phyloP scores from a whole-genome alignment of 2,113 vertebrate genomes.

The Triplophysa siluroides region DNA sequence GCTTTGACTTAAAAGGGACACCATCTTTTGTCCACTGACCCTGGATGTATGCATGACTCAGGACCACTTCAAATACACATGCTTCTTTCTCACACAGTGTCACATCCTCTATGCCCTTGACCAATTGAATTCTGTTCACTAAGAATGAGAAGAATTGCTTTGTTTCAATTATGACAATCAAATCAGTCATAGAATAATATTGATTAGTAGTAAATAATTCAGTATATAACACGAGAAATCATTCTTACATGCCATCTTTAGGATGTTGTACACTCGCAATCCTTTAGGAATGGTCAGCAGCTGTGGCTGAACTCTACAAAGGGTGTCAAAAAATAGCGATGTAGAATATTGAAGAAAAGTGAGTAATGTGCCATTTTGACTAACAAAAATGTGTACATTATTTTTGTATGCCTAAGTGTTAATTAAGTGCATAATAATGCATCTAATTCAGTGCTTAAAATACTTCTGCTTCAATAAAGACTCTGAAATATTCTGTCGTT shows the following conservation, averaged over 20 bases:
- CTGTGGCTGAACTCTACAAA: not conserved
- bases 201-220: not conserved
- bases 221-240: not conserved
- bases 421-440: no score
- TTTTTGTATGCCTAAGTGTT: not conserved
- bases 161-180: not conserved
- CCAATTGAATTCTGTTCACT: constrained; percentile 87
- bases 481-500: no score
- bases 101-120: constrained; percentile 79
- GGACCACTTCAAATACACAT: constrained; percentile 81
- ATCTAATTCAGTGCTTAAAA: no score
- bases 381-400: not conserved
- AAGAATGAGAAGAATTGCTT: not conserved
- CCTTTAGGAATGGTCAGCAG: not conserved
- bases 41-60: constrained; percentile 83
- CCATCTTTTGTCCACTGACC: constrained; percentile 85
- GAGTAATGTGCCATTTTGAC: no score
- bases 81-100: constrained; percentile 79
- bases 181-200: not conserved
- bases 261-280: not conserved
- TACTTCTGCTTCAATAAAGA: not conserved
- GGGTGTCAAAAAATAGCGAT: not conserved
- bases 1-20: constrained; percentile 76
- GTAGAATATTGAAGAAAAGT: no score
- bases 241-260: constrained; percentile 51